Evolutionary conservation across 2,888 invertebrate species (phyloP), one percentile per base, ranked within the genome.

Genomic region (Eupithecia centaureata): DNA sequence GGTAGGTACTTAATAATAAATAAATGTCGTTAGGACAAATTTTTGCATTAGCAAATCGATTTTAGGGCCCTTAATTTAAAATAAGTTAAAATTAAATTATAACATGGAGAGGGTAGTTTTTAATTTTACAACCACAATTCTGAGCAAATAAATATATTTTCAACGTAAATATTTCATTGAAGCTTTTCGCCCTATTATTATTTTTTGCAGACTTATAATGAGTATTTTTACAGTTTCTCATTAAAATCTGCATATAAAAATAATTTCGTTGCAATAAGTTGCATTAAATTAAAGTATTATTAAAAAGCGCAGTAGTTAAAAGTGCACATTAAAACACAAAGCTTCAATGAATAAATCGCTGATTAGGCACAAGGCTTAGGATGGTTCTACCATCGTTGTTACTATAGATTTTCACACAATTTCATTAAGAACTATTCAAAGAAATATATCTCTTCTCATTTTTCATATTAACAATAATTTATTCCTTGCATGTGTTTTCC

Each of bases 291-390:
- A 47, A 10, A 2, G n/a, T 22, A 18, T n/a, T 54, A 54, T 28
- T n/a, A n/a, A 56, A 10, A 56, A 56, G 10, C 30, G 54, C 30
- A 28, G 10, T 38, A 13, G 13, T 33, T 38, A n/a, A n/a, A n/a
- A 22, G 8, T 30, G 1, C 22, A 4, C 22, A n/a, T 47, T 2
- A 22, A 22, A 18, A 18, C 42, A 22, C 47, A 47, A 56, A n/a
- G 32, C 61, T 75, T 76, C 65, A 75, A 76, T 67, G 76, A 80
- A 79, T 73, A 73, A 67, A 71, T 77, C 73, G 78, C 85, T 77
- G 82, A 83, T 85, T 77, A 90, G 89, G 89, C 90, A 91, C 90
- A 75, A 82, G 78, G 84, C 76, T 81, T 88, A 89, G 88, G 86
- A 91, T 81, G 80, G 76, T 30, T 54, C n/a, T 62, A 63, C 69